A percentile compares a stretch with the other conserved stretches of the same genome.
phyloP scores from a whole-genome alignment of 1,140 invertebrate species.

The Triops cancriformis region DNA sequence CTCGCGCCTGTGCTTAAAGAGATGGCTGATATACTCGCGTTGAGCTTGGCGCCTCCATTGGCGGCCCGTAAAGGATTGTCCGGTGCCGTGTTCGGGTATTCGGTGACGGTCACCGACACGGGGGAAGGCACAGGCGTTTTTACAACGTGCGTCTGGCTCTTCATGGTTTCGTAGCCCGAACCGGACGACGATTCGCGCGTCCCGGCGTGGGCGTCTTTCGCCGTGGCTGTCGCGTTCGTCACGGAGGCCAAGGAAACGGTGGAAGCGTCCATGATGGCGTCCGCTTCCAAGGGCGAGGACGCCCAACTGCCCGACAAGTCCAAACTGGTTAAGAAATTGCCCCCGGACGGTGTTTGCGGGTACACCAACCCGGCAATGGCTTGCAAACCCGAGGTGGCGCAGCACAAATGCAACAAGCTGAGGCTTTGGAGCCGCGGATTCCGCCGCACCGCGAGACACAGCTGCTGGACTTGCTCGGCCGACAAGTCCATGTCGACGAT shows the following conservation, averaged over 20 bases:
- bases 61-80: background rate
- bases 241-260: constrained; percentile 31
- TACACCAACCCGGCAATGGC: constrained; percentile 28
- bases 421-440: constrained; percentile 45
- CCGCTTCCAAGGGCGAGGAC: background rate
- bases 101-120: background rate
- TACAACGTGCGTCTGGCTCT: background rate
- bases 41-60: background rate
- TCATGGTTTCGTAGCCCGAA: constrained; percentile 1
- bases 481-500: constrained; percentile 48
- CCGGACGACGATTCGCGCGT: background rate
- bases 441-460: constrained; percentile 41
- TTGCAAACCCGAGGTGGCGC: constrained; percentile 45
- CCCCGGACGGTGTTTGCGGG: background rate
- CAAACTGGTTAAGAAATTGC: constrained; percentile 32
- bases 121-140: background rate
- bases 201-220: background rate
- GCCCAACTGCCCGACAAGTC: constrained; percentile 47
- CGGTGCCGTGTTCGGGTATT: background rate
- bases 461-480: constrained; percentile 44
- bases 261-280: constrained; percentile 42
- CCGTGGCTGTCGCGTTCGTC: background rate
- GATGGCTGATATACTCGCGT: background rate
- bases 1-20: background rate
- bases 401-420: constrained; percentile 49